Base-by-base conservation (phyloP, 1,140 invertebrate genomes). In the Drosophila biarmipes region DNA sequence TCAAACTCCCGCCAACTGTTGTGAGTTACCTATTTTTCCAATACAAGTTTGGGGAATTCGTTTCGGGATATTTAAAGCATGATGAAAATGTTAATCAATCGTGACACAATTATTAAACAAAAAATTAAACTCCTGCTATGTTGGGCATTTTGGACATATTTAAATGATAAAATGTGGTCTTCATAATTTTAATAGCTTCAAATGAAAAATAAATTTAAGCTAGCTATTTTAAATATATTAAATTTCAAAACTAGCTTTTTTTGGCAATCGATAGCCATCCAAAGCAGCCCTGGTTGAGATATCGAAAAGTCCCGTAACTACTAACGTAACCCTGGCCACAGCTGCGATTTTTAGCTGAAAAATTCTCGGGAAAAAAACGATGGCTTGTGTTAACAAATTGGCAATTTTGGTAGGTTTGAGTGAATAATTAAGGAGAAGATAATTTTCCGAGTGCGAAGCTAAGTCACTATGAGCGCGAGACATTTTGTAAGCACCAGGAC, bases 331-430 rank as follows among this genome's bases (percentile, higher is more conserved):
- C 56, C 84, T 87, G 78, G 58, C 49, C 27, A 19, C 84, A 78
- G 72, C 82, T 86, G 74, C 64, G 40, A 67, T 46, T 77, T 78
- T 61, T 77, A 85, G 80, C 63, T 85, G 69, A 78, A 90, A 87
- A 80, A 68, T 68, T 73, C 52, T 68, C 43, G 59, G 55, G 49
- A 59, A 52, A 42, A 45, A 19, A 73, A 74, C 66, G 51, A 92
- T 92, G 91, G 91, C 91, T 51, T 84, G 58, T 38, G 56, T 87
- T 72, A 91, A 92, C 75, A 92, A 91, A 80, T 82, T 92, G 64
- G 66, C 82, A 73, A 53, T 91, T 89, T 86, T 92, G 91, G 91
- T 92, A 91, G 24, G 91, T 85, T 67, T 51, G 14, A 4, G 21
- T 8, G 6, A 64, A 52, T 49, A 38, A 31, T 38, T 40, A 42